phyloP scores from a whole-genome alignment of 2,113 vertebrate genomes.

The Burhinus bistriatus region DNA sequence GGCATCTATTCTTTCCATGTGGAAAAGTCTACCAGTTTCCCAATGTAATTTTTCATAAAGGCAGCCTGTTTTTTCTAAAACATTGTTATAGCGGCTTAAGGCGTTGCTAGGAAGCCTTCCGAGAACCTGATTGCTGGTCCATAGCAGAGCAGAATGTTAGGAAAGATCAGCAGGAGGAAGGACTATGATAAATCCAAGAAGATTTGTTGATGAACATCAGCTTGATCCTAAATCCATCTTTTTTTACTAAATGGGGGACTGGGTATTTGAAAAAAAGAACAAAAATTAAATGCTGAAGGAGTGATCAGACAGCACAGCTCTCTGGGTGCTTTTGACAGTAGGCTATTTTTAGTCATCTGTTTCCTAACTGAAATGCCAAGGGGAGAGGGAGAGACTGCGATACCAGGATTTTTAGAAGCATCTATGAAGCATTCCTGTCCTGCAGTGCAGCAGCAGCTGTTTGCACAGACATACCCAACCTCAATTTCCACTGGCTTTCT shows the following conservation, averaged over 20 bases:
- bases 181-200: background rate
- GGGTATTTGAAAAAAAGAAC: background rate
- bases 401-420: background rate
- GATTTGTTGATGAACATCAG: background rate
- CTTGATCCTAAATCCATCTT: background rate
- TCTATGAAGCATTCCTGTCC: background rate
- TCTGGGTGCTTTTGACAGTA: background rate
- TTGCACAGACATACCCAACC: background rate
- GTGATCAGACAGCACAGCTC: background rate
- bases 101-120: background rate
- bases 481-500: background rate
- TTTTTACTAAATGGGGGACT: background rate
- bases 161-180: background rate
- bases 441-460: background rate
- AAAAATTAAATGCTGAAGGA: background rate
- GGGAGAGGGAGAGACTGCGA: background rate
- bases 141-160: background rate
- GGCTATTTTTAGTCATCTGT: constrained; percentile 14
- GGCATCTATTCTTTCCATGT: background rate
- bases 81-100: background rate
- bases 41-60: background rate
- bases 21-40: background rate
- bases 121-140: background rate
- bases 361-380: background rate
- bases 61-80: background rate